Base-by-base conservation (phyloP, 2,888 invertebrate species). In the Chaitophorus viminalis region DNA sequence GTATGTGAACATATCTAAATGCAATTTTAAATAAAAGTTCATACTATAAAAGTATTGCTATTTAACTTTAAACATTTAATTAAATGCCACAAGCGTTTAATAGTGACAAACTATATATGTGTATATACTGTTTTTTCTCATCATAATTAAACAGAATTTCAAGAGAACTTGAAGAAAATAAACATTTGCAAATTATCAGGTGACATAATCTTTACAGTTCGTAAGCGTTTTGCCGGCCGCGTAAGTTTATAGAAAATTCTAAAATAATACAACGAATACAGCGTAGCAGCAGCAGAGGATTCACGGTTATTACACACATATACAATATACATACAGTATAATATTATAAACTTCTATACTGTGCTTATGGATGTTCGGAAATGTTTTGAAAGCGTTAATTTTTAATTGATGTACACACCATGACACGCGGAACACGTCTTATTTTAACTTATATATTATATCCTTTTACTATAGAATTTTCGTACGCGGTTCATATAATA, bases 381-480 rank as follows among this genome's bases (percentile, higher is more conserved):
- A 78, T 60, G 70, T 72, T 86, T 78, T 70, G 86, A 79, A 86
- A 86, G 86, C 86, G 86, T 86, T 86, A 72, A 79, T 86, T 86
- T 86, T 86, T 86, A 86, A 86, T 79, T 86, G 72, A 70, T 21
- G 70, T 68, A 84, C 74, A 76, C 14, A 72, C 83, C 83, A 29
- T 75, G 74, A 75, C 83, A 29, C 60, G 75, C 83, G 60, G 36
- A 83, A 74, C 83, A 18, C 33, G 82, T 54, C 33, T 52, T 82
- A 74, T 33, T 82, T 81, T 31, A 81, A 25, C 68, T 29, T n/a
- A 18, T 54, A 72, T 39, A 82, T 36, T n/a, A 21, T 29, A 54
- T 74, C 33, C 72, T 82, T 82, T 72, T 70, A 70, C 70, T 82
- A 46, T 68, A 81, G 29, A 39, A 68, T 81, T 68, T 81, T 68